Evolutionary conservation across 2,797 vertebrate genomes (phyloP).

Genomic region (Phataginus tricuspis): DNA sequence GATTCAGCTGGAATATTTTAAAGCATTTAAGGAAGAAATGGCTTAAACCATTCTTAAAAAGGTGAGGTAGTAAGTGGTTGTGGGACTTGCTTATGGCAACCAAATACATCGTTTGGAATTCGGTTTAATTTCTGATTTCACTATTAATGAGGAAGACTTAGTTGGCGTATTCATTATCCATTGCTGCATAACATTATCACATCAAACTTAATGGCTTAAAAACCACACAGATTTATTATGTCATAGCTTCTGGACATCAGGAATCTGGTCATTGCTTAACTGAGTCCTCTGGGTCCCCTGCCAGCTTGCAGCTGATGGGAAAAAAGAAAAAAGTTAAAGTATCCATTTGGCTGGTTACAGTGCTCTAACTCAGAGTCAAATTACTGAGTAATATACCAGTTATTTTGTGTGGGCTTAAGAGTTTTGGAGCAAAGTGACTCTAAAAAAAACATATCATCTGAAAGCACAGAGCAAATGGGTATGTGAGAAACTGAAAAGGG

Average conservation of each 20-base stretch:
- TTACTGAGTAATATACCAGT: constrained; percentile 61
- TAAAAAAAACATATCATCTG: constrained; percentile 76
- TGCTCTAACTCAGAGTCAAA: constrained; percentile 74
- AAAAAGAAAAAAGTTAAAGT: constrained; percentile 80
- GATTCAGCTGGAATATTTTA: neutral
- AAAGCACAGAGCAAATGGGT: constrained; percentile 65
- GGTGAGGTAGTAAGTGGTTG: neutral
- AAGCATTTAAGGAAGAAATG: neutral
- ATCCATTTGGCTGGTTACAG: constrained; percentile 76
- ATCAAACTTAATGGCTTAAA: neutral
- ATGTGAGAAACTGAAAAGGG: constrained; percentile 52
- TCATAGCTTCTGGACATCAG: neutral
- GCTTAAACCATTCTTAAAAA: neutral
- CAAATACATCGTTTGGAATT: neutral
- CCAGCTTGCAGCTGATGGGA: constrained; percentile 80
- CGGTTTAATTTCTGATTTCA: neutral
- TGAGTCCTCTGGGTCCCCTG: neutral
- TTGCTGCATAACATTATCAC: neutral
- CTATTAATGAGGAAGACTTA: neutral
- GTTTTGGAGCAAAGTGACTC: constrained; percentile 77
- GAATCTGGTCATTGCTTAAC: neutral
- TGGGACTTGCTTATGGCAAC: neutral
- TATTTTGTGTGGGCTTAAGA: constrained; percentile 73
- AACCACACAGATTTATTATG: neutral
- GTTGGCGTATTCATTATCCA: neutral